Evolutionary conservation across 2,888 invertebrate species (phyloP).

Genomic region (Tryphoninae sp.): DNA sequence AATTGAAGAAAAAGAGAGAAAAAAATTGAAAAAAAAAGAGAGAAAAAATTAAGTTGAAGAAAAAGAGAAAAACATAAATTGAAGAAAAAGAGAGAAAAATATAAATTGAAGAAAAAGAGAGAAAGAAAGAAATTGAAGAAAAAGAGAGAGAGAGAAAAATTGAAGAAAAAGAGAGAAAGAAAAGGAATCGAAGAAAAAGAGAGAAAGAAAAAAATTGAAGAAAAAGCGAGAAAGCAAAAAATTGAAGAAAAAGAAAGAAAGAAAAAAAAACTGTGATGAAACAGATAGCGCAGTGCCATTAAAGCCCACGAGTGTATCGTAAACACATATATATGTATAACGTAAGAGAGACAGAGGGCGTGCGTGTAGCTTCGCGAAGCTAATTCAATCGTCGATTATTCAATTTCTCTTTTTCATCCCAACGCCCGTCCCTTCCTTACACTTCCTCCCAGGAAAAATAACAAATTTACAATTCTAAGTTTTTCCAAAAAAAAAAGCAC

Average conservation of each 20-base stretch:
- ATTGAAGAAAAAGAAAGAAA: not conserved
- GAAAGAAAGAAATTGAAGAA: too few relatives aligned
- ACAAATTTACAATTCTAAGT: not conserved
- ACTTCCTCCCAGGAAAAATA: not conserved
- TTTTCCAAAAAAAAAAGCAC: not conserved
- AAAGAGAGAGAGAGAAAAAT: not conserved
- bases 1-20: too few relatives aligned
- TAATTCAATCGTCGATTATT: slow-evolving; percentile 50
- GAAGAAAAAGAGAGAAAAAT: not conserved
- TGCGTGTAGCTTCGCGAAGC: slow-evolving; percentile 28
- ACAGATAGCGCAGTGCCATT: not conserved
- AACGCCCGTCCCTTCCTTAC: not conserved
- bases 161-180: not conserved
- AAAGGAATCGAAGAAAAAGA: not conserved
- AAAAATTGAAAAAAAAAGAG: too few relatives aligned
- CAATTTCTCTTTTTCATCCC: slow-evolving; percentile 24
- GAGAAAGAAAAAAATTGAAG: not conserved
- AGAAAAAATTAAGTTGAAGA: too few relatives aligned
- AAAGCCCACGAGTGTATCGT: not conserved
- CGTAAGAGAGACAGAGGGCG: slow-evolving; percentile 51
- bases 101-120: not conserved
- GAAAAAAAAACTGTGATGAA: slow-evolving; percentile 1
- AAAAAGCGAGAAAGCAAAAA: not conserved
- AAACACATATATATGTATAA: slow-evolving; percentile 17
- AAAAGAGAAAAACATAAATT: too few relatives aligned